Percentiles rank a stretch among this genome's conserved stretches.
Conservation (phyloP, 2,113 vertebrate genomes). For the pig (Sus scrofa) region T2T-Sscrofa CM000830.6:28888001-28888500, state of each 20-base stretch:
- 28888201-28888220: constrained; percentile 30
- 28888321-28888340: constrained; percentile 11
- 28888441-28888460: neutral
- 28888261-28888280: constrained; percentile 49
- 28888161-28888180: constrained; percentile 26
- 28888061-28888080: neutral
- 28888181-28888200: neutral
- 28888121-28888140: neutral
- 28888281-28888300: neutral
- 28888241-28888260: neutral
- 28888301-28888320: constrained; percentile 18
- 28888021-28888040: neutral
- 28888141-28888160: neutral
- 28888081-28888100: constrained; percentile 15
- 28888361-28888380: neutral
- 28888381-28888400: neutral
- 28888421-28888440: neutral
- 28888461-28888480: neutral
- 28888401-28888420: neutral
- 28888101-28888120: neutral
- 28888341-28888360: neutral
- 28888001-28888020: neutral
- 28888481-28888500: neutral
- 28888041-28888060: neutral
- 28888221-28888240: neutral